Evolutionary conservation across 2,797 vertebrate species (phyloP), one percentile per base, ranked within the genome.

Genomic region (Pseudochromis fuscus): DNA sequence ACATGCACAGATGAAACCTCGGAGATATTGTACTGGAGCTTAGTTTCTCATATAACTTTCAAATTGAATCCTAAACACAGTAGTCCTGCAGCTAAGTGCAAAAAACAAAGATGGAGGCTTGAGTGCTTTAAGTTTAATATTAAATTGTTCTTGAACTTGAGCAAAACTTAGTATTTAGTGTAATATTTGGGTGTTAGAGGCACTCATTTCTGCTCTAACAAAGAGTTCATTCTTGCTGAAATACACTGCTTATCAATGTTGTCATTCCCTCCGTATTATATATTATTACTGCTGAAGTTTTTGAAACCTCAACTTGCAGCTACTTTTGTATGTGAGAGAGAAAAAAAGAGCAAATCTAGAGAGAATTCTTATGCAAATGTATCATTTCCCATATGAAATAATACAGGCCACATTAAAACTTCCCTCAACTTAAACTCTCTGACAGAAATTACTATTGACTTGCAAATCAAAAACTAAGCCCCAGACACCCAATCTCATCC

Each of bases 391-490:
- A 0, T 75, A 25, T 69, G 82, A 86, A 89, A 82, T 87, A 82
- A 87, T 77, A 82, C 79, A 49, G 73, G 72, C 70, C 46, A 76
- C 82, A 83, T 89, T 88, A 86, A 91, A 91, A 88, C 83, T 89
- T 89, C 71, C 80, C 81, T 83, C 75, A 76, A 84, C 63, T 83
- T 76, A 79, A 90, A 89, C 70, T 86, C 75, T 67, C 79, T 67
- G 82, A 88, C 74, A 87, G 77, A 85, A 90, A 84, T 64, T 7
- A 85, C 86, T 77, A 85, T 90, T 87, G 90, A 92, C 88, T 91
- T 89, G 87, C 88, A 91, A 91, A 91, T 91, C 85, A 85, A 86
- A 82, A 84, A 72, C 61, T 80, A 89, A 88, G 68, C 84, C 82
- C 85, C 67, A 82, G 85, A 86, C 82, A 59, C 75, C 71, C 79